A percentile compares a stretch with the other conserved stretches of the same genome.
These are phyloP conservation scores for Taeniopygia guttata DNA, from an alignment of 2,797 vertebrate species.

Conservation along the genomic window DNA sequence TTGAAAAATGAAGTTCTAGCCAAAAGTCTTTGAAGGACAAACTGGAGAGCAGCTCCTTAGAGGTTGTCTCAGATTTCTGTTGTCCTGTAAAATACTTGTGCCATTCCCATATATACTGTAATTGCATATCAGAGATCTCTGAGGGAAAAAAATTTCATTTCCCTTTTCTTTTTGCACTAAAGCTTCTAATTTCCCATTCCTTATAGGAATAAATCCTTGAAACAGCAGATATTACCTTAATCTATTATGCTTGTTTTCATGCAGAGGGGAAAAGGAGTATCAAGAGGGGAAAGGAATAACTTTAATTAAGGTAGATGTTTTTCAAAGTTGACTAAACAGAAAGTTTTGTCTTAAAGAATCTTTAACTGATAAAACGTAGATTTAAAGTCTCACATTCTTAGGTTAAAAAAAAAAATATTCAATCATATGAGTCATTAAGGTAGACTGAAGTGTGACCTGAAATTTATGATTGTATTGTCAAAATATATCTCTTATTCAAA, in stretches of 20 bases:
- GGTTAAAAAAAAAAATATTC: neutral
- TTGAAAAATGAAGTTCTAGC: neutral
- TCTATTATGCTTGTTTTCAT: neutral
- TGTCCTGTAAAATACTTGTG: neutral
- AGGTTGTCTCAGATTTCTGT: neutral
- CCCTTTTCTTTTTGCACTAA: neutral
- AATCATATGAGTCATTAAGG: neutral
- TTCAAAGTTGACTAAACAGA: neutral
- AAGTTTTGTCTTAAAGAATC: neutral
- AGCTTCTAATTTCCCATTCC: neutral
- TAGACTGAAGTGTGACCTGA: neutral
- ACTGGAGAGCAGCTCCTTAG: neutral
- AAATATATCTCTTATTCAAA: neutral
- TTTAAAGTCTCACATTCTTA: neutral
- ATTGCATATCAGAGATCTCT: neutral
- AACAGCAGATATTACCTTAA: neutral
- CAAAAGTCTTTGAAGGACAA: neutral
- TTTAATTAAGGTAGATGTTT: neutral
- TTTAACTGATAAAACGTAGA: neutral
- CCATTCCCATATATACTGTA: neutral
- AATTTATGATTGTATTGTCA: neutral
- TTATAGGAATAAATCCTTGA: neutral
- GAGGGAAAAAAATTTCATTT: neutral
- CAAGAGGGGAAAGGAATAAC: neutral
- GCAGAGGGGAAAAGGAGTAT: neutral